These are phyloP conservation scores for Bruchidius siliquastri DNA, from an alignment of 2,888 invertebrate genomes.

Conservation along the genomic window DNA sequence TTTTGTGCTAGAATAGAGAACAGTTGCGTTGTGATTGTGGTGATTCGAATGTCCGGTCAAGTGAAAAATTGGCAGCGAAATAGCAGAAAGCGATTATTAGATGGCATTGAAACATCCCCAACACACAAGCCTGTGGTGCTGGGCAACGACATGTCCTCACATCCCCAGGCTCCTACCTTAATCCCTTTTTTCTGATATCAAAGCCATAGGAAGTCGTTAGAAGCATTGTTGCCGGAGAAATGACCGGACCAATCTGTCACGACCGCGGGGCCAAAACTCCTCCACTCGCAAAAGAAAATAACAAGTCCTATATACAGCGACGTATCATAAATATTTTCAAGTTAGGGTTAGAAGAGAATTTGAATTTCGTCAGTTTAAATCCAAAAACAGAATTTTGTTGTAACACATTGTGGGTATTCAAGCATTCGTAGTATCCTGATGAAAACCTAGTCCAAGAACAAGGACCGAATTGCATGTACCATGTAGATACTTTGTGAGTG, in stretches of 20 bases:
- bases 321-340: background rate
- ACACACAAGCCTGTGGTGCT: background rate
- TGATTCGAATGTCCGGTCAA: background rate
- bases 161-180: background rate
- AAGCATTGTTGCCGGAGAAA: constrained; percentile 15
- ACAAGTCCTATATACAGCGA: background rate
- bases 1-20: background rate
- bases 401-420: too few species aligned
- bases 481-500: too few species aligned
- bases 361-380: too few species aligned
- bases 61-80: background rate
- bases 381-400: too few species aligned
- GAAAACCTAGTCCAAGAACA: too few species aligned
- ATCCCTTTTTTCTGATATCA: background rate
- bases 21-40: background rate
- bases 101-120: background rate
- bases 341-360: too few species aligned
- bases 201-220: constrained; percentile 1
- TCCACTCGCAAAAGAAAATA: constrained; percentile 12
- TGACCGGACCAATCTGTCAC: constrained; percentile 27
- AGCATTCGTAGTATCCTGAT: too few species aligned
- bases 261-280: constrained; percentile 20
- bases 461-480: too few species aligned
- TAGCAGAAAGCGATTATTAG: background rate
- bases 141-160: background rate